These are phyloP conservation scores for Hippocampus zosterae DNA, from an alignment of 2,113 vertebrate species.

Conservation along the genomic window DNA sequence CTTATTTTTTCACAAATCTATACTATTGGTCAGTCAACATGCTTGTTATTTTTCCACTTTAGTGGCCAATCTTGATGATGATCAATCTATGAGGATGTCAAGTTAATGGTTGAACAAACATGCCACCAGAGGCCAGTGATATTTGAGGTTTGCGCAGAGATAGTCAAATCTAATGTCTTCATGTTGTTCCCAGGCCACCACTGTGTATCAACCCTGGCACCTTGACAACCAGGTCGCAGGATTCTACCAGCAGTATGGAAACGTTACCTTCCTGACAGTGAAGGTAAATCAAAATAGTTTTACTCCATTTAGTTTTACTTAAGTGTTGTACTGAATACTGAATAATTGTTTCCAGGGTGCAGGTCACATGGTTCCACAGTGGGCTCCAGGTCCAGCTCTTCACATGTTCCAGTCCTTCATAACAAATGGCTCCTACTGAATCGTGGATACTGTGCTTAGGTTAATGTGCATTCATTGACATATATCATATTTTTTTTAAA, in stretches of 20 bases:
- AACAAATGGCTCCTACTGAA: constrained; percentile 59
- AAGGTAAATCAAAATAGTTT: constrained; percentile 56
- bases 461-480: neutral
- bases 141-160: neutral
- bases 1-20: too few species aligned
- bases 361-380: constrained; percentile 80
- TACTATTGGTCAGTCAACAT: too few species aligned
- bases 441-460: neutral
- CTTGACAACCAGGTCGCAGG: constrained; percentile 70
- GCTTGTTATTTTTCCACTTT: too few species aligned
- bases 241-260: constrained; percentile 71
- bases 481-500: constrained; percentile 7
- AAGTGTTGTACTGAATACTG: neutral
- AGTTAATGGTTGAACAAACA: too few species aligned
- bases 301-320: neutral
- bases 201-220: constrained; percentile 61
- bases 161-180: neutral
- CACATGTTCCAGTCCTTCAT: constrained; percentile 75
- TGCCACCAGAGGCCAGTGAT: too few species aligned
- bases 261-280: constrained; percentile 73
- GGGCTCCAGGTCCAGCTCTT: constrained; percentile 72
- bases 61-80: too few species aligned
- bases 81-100: too few species aligned
- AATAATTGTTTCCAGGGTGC: constrained; percentile 65
- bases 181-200: constrained; percentile 50